These are phyloP conservation scores for Cyanoliseus patagonus DNA, from an alignment of 2,113 vertebrate genomes.

Conservation along the genomic window DNA sequence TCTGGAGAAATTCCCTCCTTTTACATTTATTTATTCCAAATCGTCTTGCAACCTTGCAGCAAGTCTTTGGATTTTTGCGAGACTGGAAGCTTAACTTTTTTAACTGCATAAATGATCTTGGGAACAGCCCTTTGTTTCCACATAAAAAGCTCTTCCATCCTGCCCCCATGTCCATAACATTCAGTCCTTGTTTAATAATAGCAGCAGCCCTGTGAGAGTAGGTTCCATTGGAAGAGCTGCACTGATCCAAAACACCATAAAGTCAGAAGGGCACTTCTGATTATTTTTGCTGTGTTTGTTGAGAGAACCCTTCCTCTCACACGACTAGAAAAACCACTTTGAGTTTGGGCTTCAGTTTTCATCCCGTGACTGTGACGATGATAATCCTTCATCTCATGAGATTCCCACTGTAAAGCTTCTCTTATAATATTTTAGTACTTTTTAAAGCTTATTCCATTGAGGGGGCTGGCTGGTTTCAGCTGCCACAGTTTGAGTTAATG, in stretches of 20 bases:
- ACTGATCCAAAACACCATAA: background rate
- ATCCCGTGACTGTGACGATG: background rate
- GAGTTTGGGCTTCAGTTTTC: background rate
- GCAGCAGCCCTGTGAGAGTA: background rate
- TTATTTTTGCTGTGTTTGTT: background rate
- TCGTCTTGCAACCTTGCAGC: background rate
- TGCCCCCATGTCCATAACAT: background rate
- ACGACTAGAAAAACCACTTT: background rate
- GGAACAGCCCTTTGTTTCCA: background rate
- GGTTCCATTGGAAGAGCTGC: background rate
- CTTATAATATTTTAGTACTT: background rate
- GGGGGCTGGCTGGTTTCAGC: background rate
- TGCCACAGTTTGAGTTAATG: background rate
- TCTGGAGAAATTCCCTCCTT: background rate
- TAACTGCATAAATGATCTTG: background rate
- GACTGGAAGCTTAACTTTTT: background rate
- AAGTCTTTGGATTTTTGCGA: background rate
- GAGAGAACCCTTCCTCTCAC: background rate
- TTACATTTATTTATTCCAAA: background rate
- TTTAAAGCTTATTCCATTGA: background rate
- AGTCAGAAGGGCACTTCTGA: background rate
- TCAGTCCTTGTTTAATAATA: background rate
- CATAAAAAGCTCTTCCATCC: background rate
- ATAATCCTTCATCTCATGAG: background rate
- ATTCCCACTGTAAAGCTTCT: background rate